These are phyloP conservation scores for Pteruthius melanotis DNA, from an alignment of 2,113 vertebrate species.

Conservation along the genomic window DNA sequence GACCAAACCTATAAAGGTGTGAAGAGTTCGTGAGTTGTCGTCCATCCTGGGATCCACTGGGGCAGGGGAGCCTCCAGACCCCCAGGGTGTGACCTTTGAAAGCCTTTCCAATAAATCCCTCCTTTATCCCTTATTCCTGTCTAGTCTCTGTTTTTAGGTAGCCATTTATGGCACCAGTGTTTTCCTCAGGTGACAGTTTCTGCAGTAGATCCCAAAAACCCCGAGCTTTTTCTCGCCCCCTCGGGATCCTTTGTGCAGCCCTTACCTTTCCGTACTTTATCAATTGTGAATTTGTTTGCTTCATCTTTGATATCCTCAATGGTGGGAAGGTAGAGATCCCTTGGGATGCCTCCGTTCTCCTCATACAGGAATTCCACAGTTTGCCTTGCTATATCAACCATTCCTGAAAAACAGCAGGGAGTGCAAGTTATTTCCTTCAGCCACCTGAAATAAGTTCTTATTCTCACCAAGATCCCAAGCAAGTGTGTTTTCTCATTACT, in stretches of 20 bases:
- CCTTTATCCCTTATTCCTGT: no score
- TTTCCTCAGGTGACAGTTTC: not conserved
- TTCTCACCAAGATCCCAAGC: not conserved
- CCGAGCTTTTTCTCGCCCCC: not conserved
- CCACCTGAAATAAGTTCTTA: not conserved
- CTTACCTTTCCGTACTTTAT: conserved; percentile 99
- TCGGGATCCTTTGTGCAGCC: not conserved
- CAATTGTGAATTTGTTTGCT: conserved; percentile 97
- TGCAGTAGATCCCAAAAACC: not conserved
- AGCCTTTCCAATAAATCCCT: no score
- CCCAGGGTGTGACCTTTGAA: no score
- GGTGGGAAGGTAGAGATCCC: conserved; percentile 96
- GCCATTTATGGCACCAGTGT: no score
- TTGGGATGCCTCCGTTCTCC: conserved; percentile 96
- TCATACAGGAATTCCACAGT: conserved; percentile 98
- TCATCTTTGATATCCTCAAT: conserved; percentile 99
- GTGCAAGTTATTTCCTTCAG: not conserved
- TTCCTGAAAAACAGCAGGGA: conserved; percentile 69
- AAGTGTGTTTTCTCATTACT: not conserved
- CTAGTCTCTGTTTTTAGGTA: no score
- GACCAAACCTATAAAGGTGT: no score
- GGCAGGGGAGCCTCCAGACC: no score
- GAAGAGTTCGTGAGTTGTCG: no score
- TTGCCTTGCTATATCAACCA: conserved; percentile 97
- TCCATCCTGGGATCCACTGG: no score